Evolutionary conservation across 2,888 invertebrate species (phyloP), one percentile per base, ranked within the genome.

Genomic region (Dromius quadrimaculatus): DNA sequence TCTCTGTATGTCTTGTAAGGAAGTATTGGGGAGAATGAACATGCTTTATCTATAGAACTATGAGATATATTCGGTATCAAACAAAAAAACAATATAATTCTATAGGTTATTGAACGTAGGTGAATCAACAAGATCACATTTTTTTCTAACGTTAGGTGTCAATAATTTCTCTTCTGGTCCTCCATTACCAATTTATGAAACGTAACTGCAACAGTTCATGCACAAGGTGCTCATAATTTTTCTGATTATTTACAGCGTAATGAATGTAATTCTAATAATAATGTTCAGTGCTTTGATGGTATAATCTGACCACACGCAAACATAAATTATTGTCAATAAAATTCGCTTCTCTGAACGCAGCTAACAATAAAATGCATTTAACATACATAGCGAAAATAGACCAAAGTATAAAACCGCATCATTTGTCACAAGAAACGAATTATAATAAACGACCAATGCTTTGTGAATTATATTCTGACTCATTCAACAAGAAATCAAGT

Each of bases 381-480:
- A 13, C 50, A 23, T 19, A 54, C 13, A 6, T 23, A 28, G 23
- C 50, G 23, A 23, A 54, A 54, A 54, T 28, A 54, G 50, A 6
- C 32, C 50, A 23, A 47, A 47, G 50, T 11, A 17, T 28, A 54
- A 54, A 54, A 28, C 15, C 13, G 8, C 41, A 23, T 23, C 15
- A 54, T 54, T 54, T 54, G 50, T 54, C 50, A 54, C 50, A 54
- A 54, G 50, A 41, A 41, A 41, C 13, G 41, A 15, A 41, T 41
- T 13, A 36, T 6, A 11, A 36, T 36, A 36, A n/a, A 36, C 36
- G 36, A 28, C 11, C 36, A 11, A 6, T 41, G 15, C 41, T 4
- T n/a, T n/a, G 8, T 36, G 11, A n/a, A 41, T 11, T 3, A 41
- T 15, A 41, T 15, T 15, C 41, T 28, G 28, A 28, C 28, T 28